A percentile compares a stretch with the other conserved stretches of the same genome.
phyloP scores from a whole-genome alignment of 2,888 invertebrate genomes.

The Cotesia congregata region DNA sequence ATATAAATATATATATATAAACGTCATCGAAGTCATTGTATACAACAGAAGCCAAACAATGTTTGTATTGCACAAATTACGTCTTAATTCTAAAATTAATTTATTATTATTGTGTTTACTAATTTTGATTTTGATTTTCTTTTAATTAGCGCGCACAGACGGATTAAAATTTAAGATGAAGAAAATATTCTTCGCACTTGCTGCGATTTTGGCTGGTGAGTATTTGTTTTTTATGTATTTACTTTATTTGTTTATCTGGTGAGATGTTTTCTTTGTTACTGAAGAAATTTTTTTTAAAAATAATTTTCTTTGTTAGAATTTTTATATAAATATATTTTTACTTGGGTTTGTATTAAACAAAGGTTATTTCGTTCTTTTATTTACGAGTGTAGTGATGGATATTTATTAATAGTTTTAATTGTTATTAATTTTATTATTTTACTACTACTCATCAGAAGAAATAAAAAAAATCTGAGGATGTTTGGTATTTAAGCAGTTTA shows the following conservation, averaged over 20 bases:
- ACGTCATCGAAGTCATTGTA: background rate
- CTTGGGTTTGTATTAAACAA: background rate
- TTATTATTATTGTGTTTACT: background rate
- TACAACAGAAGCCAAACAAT: background rate
- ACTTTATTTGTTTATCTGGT: constrained; percentile 35
- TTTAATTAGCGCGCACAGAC: background rate
- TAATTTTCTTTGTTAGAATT: background rate
- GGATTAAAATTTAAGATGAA: constrained; percentile 64
- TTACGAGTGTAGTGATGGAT: background rate
- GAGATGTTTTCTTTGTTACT: constrained; percentile 30
- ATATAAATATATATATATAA: background rate
- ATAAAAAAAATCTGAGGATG: background rate
- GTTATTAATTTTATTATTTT: background rate
- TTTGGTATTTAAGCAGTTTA: background rate
- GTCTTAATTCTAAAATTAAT: background rate
- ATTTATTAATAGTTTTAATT: background rate
- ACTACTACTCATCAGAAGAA: too few species aligned
- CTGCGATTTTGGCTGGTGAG: constrained; percentile 71
- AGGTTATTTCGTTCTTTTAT: background rate
- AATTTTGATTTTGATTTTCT: background rate
- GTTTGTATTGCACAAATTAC: background rate
- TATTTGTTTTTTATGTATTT: constrained; percentile 38
- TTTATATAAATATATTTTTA: background rate
- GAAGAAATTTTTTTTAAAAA: background rate
- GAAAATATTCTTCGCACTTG: constrained; percentile 65